These are phyloP conservation scores for Cyrtodaria siliqua DNA, from an alignment of 2,888 invertebrate species.

Conservation along the genomic window DNA sequence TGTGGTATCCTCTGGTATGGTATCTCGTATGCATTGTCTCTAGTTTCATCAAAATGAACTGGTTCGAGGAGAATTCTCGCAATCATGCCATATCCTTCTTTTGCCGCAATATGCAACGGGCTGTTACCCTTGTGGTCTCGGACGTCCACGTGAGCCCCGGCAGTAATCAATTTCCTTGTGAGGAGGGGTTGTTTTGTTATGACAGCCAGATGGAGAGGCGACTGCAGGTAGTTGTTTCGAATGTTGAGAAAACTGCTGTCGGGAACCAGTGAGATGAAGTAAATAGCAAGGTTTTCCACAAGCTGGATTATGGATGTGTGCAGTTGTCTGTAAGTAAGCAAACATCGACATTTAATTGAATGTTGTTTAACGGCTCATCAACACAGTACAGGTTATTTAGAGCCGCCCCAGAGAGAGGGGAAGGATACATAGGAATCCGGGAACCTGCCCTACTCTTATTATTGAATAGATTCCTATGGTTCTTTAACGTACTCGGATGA, in stretches of 20 bases:
- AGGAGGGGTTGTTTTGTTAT: slow-evolving; percentile 89
- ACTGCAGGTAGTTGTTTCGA: slow-evolving; percentile 91
- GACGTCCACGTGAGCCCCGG: slow-evolving; percentile 90
- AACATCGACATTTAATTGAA: too few species aligned
- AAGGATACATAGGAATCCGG: too few species aligned
- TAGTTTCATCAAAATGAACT: slow-evolving; percentile 72
- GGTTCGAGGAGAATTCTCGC: slow-evolving; percentile 90
- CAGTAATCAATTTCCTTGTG: slow-evolving; percentile 80
- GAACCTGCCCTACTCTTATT: too few species aligned
- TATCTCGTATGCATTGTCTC: slow-evolving; percentile 85
- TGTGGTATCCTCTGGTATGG: slow-evolving; percentile 87
- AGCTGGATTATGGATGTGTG: slow-evolving; percentile 94
- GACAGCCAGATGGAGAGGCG: slow-evolving; percentile 95
- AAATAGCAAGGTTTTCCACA: slow-evolving; percentile 90
- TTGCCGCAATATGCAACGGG: slow-evolving; percentile 94
- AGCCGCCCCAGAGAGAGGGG: too few species aligned
- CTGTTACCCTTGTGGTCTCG: slow-evolving; percentile 94
- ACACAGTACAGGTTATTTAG: too few species aligned
- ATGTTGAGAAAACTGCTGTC: slow-evolving; percentile 92
- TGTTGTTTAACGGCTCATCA: too few species aligned
- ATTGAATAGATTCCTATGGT: too few species aligned
- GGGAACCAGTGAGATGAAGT: slow-evolving; percentile 92
- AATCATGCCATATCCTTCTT: slow-evolving; percentile 90
- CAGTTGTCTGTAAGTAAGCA: slow-evolving; percentile 89
- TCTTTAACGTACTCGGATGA: too few species aligned